Evolutionary conservation across 1,140 invertebrate species (phyloP).

Genomic region (Melanaphis sacchari): DNA sequence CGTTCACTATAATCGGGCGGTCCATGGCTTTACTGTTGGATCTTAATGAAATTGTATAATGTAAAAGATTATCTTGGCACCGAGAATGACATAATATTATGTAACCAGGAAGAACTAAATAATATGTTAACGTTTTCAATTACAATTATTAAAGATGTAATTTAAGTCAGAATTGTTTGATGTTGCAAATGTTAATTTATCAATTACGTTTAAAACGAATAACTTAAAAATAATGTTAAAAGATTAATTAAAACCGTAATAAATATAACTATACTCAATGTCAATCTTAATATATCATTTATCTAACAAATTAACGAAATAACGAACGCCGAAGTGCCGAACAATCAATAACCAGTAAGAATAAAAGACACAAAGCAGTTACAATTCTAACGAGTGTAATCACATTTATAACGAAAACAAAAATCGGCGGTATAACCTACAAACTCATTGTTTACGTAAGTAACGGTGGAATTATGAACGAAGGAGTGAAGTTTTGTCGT

Average conservation of each 20-base stretch:
- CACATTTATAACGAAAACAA: background rate
- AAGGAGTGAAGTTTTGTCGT: background rate
- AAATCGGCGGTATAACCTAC: slow-evolving; percentile 28
- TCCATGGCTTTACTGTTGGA: background rate
- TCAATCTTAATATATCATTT: background rate
- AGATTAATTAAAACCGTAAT: background rate
- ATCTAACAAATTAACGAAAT: background rate
- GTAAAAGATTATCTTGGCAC: background rate
- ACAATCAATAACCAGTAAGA: too few relatives aligned
- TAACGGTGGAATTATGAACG: background rate
- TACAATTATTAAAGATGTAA: background rate
- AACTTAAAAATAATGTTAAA: background rate
- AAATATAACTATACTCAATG: background rate
- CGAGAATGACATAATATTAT: background rate
- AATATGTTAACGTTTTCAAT: background rate
- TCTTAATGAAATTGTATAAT: background rate
- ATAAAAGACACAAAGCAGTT: too few relatives aligned
- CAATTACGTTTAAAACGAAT: background rate
- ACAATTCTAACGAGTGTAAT: background rate
- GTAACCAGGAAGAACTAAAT: background rate
- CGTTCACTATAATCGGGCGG: background rate
- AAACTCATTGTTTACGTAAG: background rate
- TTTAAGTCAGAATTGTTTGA: background rate
- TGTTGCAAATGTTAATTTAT: background rate
- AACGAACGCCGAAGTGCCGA: background rate